Conservation (phyloP, 2,113 vertebrate species). For the Sitta europaea region DNA sequence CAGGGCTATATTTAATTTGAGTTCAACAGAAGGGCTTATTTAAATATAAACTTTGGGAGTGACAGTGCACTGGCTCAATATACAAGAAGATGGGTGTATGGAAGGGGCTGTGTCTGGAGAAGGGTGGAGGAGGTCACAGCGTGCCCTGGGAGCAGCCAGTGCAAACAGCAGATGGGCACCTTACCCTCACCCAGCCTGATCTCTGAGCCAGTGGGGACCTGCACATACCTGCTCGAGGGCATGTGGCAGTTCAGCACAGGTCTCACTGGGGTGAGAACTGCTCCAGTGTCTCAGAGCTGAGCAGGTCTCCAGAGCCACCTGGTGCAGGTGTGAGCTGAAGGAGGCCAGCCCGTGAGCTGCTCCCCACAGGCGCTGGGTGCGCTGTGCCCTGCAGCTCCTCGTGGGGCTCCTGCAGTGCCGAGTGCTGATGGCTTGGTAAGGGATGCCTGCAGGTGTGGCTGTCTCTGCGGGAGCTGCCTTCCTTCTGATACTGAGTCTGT, state of each 20-base stretch:
- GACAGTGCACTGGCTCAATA: not conserved
- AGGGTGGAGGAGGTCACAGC: not conserved
- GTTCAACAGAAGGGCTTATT: constrained; percentile 59
- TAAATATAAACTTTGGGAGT: constrained; percentile 50
- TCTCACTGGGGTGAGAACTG: not conserved
- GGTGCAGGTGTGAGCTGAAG: not conserved
- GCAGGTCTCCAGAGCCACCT: not conserved
- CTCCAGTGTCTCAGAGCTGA: not conserved
- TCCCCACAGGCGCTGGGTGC: too few species aligned
- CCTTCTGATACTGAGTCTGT: not conserved
- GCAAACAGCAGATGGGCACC: not conserved
- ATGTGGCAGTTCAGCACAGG: not conserved
- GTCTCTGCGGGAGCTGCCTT: not conserved
- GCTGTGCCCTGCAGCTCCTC: not conserved
- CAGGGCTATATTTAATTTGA: constrained; percentile 19
- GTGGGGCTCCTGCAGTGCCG: not conserved
- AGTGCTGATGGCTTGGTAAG: not conserved
- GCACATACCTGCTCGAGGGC: not conserved
- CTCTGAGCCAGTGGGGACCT: not conserved
- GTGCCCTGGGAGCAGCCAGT: not conserved
- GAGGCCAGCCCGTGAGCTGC: not conserved
- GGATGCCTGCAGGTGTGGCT: not conserved
- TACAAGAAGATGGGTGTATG: not conserved
- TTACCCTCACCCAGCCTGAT: not conserved
- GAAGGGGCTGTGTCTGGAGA: not conserved